phyloP scores from a whole-genome alignment of 2,113 vertebrate genomes.

The Promerops cafer region DNA sequence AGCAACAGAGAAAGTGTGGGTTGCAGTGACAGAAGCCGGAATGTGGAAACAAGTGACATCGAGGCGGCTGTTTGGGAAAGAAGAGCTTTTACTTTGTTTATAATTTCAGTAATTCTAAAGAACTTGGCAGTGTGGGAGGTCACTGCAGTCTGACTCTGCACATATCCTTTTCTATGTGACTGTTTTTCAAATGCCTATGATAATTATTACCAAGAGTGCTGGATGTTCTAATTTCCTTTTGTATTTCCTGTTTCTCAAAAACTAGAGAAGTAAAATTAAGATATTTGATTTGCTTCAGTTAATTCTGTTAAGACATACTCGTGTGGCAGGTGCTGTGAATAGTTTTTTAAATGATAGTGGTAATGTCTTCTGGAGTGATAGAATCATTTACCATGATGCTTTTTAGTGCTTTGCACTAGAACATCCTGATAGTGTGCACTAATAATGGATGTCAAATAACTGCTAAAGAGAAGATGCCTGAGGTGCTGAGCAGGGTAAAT shows the following conservation, averaged over 20 bases:
- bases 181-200: not conserved
- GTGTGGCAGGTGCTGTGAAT: not conserved
- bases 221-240: not conserved
- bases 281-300: not conserved
- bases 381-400: not conserved
- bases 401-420: not conserved
- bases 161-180: not conserved
- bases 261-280: not conserved
- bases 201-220: not conserved
- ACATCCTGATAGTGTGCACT: not conserved
- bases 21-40: constrained; percentile 36
- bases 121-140: constrained; percentile 37
- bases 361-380: not conserved
- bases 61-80: constrained; percentile 54
- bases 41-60: constrained; percentile 63
- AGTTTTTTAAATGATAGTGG: not conserved
- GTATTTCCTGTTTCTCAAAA: constrained; percentile 3
- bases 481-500: not conserved
- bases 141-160: constrained; percentile 21
- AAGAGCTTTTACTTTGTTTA: constrained; percentile 61
- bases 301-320: not conserved
- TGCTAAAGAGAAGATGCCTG: not conserved
- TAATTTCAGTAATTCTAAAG: constrained; percentile 60
- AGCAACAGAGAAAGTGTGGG: constrained; percentile 75
- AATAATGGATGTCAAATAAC: not conserved